Base-by-base conservation (phyloP, 2,113 vertebrate genomes). In the Mormyrus iriodes region DNA sequence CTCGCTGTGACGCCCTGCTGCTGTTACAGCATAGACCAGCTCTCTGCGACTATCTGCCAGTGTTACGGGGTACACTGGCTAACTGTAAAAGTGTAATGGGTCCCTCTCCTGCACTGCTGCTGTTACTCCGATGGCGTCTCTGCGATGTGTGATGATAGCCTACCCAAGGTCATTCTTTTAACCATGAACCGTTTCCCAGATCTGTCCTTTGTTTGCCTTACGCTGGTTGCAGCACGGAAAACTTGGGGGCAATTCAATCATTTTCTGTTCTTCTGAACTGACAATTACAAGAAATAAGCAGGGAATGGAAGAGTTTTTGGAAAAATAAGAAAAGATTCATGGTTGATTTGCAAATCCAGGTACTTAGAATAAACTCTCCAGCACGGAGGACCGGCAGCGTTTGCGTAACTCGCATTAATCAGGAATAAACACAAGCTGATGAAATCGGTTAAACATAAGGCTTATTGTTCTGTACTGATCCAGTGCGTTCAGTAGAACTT, bases 391-490 rank as follows among this genome's bases (percentile, higher is more conserved):
- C 27, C 24, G 3, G 7, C 82, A 84, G 49, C 21, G 85, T 35
- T 87, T 87, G 86, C 31, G 86, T 44, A 87, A 61, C 85, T 65
- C n/a, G 53, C 35, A 61, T 61, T 87, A 65, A 87, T 87, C 49
- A 87, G 52, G 24, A 61, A 58, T 61, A 87, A 58, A 87, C 86
- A 87, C 35, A 61, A 87, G 65, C 35, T 42, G 53, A 42, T 87
- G 31, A 87, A 87, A 61, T 87, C 86, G 17, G 31, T 46, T 61
- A 61, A 87, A 58, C 31, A 65, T 53, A 65, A 87, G 53, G 35
- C 58, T 61, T 58, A 86, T 86, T 86, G 48, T 86, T 86, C 85
- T 86, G 51, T 51, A 86, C 27, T 86, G 48, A 86, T 86, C 51
- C 55, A 58, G 55, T 44, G 21, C 39, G 17, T 44, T 44, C 35